Evolutionary conservation across 2,888 invertebrate species (phyloP).

Genomic region (Cistogaster globosa): DNA sequence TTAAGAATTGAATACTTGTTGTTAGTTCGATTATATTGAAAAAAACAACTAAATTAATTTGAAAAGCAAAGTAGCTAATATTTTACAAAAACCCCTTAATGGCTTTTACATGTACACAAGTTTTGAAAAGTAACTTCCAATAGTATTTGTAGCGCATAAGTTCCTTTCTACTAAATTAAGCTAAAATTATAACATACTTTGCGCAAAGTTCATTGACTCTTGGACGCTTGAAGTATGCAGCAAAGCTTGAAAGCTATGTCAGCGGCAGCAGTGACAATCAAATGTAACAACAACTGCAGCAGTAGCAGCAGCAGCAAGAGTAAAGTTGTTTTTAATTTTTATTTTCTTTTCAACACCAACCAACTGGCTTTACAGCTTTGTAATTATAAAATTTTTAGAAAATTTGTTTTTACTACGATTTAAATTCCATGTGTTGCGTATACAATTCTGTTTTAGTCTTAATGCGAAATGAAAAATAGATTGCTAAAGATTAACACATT

Average conservation of each 20-base stretch:
- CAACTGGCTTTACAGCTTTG: constrained; percentile 60
- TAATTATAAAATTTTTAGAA: constrained; percentile 47
- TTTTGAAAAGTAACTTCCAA: not conserved
- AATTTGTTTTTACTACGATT: constrained; percentile 35
- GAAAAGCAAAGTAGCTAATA: not conserved
- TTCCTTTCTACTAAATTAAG: constrained; percentile 64
- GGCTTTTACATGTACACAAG: not conserved
- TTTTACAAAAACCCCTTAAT: not conserved
- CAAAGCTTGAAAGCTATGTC: not conserved
- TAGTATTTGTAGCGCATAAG: constrained; percentile 6
- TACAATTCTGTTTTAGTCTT: constrained; percentile 23
- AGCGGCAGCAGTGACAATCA: constrained; percentile 17
- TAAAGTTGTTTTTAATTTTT: constrained; percentile 2
- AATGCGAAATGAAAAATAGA: not conserved
- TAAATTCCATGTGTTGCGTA: constrained; percentile 39
- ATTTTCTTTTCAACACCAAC: constrained; percentile 3
- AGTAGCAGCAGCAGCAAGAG: constrained; percentile 7
- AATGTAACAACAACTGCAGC: not conserved
- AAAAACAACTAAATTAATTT: no score
- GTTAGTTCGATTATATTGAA: no score
- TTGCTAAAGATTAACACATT: constrained; percentile 19
- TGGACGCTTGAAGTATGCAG: constrained; percentile 1
- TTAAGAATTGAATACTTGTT: no score
- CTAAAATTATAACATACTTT: constrained; percentile 52
- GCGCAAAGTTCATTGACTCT: constrained; percentile 65